Conservation (phyloP, 2,113 vertebrate genomes). For the Oxyruncus cristatus region DNA sequence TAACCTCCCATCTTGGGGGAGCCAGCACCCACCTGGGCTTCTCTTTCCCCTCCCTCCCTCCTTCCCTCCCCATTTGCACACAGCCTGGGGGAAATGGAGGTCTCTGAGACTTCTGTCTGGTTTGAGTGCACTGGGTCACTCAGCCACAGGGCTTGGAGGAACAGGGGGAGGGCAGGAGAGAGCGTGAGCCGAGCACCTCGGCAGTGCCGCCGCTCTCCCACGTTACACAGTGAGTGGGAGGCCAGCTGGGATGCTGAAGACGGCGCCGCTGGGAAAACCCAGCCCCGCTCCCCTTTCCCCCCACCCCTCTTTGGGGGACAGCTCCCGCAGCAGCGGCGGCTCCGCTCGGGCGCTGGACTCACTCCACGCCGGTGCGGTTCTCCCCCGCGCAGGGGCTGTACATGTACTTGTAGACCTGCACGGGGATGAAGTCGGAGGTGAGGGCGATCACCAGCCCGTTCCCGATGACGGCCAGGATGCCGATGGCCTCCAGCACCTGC, state of each 20-base stretch:
- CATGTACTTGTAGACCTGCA: constrained; percentile 85
- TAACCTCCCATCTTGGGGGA: not conserved
- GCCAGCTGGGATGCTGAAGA: not conserved
- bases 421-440: constrained; percentile 90
- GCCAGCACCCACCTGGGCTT: not conserved
- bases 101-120: not conserved
- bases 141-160: not conserved
- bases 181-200: no score
- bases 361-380: constrained; percentile 64
- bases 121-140: not conserved
- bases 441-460: constrained; percentile 91
- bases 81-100: not conserved
- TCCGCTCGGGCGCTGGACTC: constrained; percentile 8
- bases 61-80: not conserved
- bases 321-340: no score
- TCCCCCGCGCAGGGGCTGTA: constrained; percentile 79
- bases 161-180: not conserved
- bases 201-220: not conserved
- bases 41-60: not conserved
- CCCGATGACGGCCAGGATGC: constrained; percentile 88
- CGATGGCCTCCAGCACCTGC: constrained; percentile 84
- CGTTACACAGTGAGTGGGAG: accelerated
- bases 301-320: accelerated
- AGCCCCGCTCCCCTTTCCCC: not conserved
- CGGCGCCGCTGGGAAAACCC: not conserved